A percentile compares a stretch with the other conserved stretches of the same genome.
Conservation (phyloP, 37 sponge, comb jelly and placozoan genomes). For the Aphrocallistes beatrix region DNA sequence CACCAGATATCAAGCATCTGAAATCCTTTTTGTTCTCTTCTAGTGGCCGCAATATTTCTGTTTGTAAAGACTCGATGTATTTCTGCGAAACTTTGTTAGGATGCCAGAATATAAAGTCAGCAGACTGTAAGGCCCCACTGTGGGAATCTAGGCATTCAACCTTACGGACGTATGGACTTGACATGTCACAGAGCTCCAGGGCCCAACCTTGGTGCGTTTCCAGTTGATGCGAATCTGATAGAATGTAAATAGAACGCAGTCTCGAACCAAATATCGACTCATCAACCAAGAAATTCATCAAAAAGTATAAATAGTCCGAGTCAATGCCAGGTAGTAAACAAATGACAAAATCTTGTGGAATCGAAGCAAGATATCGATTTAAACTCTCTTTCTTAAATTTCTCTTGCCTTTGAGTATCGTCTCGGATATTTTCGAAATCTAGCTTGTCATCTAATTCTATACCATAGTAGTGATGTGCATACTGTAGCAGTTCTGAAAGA, state of each 20-base stretch:
- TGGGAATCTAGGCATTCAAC: background rate
- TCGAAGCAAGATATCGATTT: background rate
- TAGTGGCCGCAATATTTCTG: background rate
- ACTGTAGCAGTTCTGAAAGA: slow-evolving; percentile 53
- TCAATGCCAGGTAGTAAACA: background rate
- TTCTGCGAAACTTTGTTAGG: background rate
- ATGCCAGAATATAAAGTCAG: slow-evolving; percentile 2
- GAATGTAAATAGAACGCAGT: background rate
- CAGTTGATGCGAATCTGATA: background rate
- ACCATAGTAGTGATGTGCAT: slow-evolving; percentile 59
- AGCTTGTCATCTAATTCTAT: slow-evolving; percentile 1
- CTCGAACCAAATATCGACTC: background rate
- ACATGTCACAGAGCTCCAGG: background rate
- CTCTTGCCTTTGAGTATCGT: background rate
- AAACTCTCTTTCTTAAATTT: background rate
- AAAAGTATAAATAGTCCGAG: background rate
- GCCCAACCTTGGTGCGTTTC: background rate
- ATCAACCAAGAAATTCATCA: background rate
- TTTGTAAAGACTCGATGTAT: background rate
- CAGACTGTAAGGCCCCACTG: background rate
- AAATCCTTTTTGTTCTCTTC: background rate
- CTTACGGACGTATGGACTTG: background rate
- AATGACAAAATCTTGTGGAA: background rate
- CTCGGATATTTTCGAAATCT: background rate
- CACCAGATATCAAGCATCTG: slow-evolving; percentile 7